phyloP scores from a whole-genome alignment of 2,888 invertebrate species.

The Aleiodes testaceus region DNA sequence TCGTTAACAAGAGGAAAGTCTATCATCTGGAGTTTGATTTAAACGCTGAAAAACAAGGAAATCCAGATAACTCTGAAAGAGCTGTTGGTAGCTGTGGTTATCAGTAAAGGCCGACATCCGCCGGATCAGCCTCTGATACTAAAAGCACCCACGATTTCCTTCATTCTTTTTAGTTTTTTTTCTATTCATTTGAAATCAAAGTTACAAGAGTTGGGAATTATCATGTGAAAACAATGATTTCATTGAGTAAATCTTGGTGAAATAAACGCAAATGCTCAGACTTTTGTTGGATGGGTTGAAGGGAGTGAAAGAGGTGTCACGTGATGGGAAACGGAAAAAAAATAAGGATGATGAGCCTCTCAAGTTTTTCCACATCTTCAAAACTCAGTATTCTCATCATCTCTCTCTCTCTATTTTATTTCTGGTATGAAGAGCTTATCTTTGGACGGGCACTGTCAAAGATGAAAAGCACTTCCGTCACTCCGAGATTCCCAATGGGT shows the following conservation, averaged over 20 bases:
- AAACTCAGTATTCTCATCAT: slow-evolving; percentile 42
- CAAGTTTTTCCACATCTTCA: slow-evolving; percentile 49
- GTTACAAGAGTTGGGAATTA: slow-evolving; percentile 41
- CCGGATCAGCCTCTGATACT: slow-evolving; percentile 72
- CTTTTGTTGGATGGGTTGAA: too few species aligned
- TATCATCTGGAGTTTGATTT: slow-evolving; percentile 41
- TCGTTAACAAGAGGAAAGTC: slow-evolving; percentile 56
- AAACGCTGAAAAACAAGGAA: slow-evolving; percentile 49
- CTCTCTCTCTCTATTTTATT: slow-evolving; percentile 48
- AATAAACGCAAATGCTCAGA: slow-evolving; percentile 9
- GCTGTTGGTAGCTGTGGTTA: slow-evolving; percentile 60
- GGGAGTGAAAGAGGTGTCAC: slow-evolving; percentile 44
- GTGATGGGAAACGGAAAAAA: slow-evolving; percentile 40
- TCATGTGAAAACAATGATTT: slow-evolving; percentile 35
- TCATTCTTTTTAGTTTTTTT: slow-evolving; percentile 55
- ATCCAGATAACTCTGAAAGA: slow-evolving; percentile 66
- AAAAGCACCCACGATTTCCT: slow-evolving; percentile 70
- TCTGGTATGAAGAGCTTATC: slow-evolving; percentile 64
- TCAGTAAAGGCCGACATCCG: slow-evolving; percentile 70
- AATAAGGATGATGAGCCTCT: slow-evolving; percentile 17
- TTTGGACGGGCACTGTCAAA: slow-evolving; percentile 69
- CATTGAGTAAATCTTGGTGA: slow-evolving; percentile 15
- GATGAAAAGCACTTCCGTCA: slow-evolving; percentile 64
- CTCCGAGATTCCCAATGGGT: slow-evolving; percentile 59
- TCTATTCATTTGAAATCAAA: slow-evolving; percentile 13